phyloP scores from a whole-genome alignment of 53 echinoderm and acorn worm genomes.

The Echinometra lucunter region DNA sequence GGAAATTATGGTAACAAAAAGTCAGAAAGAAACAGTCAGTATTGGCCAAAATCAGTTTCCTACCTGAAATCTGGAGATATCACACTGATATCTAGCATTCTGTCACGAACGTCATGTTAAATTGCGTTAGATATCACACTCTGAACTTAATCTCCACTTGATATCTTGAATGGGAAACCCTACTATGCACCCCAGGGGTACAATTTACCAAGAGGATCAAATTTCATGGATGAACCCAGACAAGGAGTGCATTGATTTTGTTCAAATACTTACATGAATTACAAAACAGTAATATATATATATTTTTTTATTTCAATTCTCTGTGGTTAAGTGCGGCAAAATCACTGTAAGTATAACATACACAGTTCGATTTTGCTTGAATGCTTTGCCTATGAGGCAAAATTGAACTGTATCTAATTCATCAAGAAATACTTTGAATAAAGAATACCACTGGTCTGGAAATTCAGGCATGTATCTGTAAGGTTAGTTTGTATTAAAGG shows the following conservation, averaged over 20 bases:
- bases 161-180: conserved; percentile 17
- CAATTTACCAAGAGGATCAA: conserved; percentile 9
- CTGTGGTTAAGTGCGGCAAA: neutral
- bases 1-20: neutral
- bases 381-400: too few relatives aligned
- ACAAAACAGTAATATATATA: neutral
- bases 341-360: neutral
- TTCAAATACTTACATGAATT: neutral
- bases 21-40: neutral
- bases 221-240: conserved; percentile 16
- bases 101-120: conserved; percentile 12
- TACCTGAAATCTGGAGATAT: conserved; percentile 18
- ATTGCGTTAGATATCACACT: conserved; percentile 22
- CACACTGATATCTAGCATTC: conserved; percentile 7
- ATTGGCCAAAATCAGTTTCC: neutral
- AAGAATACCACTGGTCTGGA: neutral
- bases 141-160: conserved; percentile 30
- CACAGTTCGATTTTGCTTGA: too few relatives aligned
- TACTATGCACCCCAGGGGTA: conserved; percentile 2
- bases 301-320: neutral
- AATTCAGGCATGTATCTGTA: neutral
- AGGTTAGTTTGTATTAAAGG: neutral
- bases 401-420: neutral
- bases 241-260: neutral
- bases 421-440: neutral